Evolutionary conservation across 1,140 invertebrate genomes (phyloP), one percentile per base, ranked within the genome.

Genomic region (Drosophila lacertosa): DNA sequence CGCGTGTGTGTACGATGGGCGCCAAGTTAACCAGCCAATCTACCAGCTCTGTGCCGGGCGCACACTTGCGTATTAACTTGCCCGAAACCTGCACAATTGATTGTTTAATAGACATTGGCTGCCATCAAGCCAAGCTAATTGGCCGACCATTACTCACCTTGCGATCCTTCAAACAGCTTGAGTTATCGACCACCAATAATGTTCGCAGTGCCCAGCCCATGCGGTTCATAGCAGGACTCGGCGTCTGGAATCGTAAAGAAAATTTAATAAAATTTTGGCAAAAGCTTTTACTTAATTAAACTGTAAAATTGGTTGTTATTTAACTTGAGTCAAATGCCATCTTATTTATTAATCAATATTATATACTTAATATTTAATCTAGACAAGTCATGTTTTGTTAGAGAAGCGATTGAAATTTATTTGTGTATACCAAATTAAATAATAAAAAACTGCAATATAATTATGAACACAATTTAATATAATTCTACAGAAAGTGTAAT

Each of bases 141-240:
- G 16, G 11, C 3, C 45, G 11, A 24, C 9, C 15, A 37, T 22
- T 11, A 62, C 77, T 89, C 65, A 91, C 90, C 81, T 92, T 92
- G 66, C 92, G 90, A 91, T 95, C 95, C 54, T 94, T 92, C 22
- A 95, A 93, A 89, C 92, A 93, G 51, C 95, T 93, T 32, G 92
- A 92, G 29, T 89, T 92, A 74, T 94, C 93, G 67, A 93, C 93
- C 47, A 96, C 89, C 47, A 97, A 92, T 42, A 96, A 91, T 2
- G 94, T 95, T 51, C 95, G 92, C 16, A 96, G 89, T 7, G 96
- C 94, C 93, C 94, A 94, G 42, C 95, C 95, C 66, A 95, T 95
- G 67, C 94, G 92, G 9, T 92, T 92, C 90, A 96, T 93, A 72
- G 93, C 92, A 65, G 93, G 92, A 74, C 94, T 95, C 45, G 95